Evolutionary conservation across 2,888 invertebrate species (phyloP), one percentile per base, ranked within the genome.

Genomic region (Rhabditoides inermis): DNA sequence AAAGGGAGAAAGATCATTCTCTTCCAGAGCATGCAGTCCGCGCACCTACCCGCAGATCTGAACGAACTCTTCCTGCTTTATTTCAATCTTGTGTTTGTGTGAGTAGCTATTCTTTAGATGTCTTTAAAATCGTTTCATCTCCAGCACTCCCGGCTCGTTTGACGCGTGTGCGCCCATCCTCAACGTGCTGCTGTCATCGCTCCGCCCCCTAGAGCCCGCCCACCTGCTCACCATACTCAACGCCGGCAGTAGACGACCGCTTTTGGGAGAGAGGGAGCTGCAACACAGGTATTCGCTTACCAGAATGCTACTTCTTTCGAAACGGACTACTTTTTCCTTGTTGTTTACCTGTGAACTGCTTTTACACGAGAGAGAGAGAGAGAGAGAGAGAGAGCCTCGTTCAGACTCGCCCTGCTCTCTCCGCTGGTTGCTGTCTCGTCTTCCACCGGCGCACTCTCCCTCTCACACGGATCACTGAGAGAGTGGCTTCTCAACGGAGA

Each of bases 381-480:
- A 50, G 26, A 50, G 42, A 10, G 10, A 15, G 22, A 18, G 22
- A 4, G n/a, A 1, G 2, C 18, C 26, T 10, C 30, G 42, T 63
- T 51, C 49, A 65, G 90, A 76, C 88, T 94, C 76, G 87, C 88
- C 73, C 81, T 85, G 58, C 82, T 94, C 30, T 84, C 87, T 49
- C 89, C 88, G 46, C 88, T 92, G 73, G 82, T 95, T 22, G 87
- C 90, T 51, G 88, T 88, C 77, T 84, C 91, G n/a, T n/a, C n/a
- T 48, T 83, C 87, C 70, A 92, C 92, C 78, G 88, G 88, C 77
- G 90, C 90, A 0, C 90, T 88, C 80, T 90, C 92, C 88, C 90
- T 92, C 79, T 91, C 92, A 80, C 94, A 95, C 78, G 90, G 92
- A 0, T 90, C 91, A 3, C 90, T 95, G 80, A 86, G 94, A 82